Conservation (phyloP, 1,140 invertebrate genomes). For the Hirudo medicinalis region DNA sequence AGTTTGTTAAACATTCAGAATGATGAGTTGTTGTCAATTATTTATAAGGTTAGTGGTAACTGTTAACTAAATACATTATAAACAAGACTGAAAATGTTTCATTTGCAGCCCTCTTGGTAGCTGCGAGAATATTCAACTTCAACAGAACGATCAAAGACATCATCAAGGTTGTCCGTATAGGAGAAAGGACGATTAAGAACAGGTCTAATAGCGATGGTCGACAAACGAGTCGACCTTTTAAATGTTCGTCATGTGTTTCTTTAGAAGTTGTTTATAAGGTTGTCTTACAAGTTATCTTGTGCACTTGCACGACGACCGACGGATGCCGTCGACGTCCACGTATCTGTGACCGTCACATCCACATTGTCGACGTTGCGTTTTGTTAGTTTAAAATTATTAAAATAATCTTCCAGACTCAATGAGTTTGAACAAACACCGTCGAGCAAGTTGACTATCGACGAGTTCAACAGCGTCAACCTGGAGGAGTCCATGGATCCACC, state of each 20-base stretch:
- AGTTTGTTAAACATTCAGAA: no score
- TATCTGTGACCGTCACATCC: no score
- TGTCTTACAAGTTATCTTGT: no score
- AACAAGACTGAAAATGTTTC: constrained; percentile 20
- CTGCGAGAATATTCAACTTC: constrained; percentile 80
- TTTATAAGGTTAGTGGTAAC: no score
- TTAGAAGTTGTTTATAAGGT: no score
- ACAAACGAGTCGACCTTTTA: no score
- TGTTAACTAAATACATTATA: constrained; percentile 7
- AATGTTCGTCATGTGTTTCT: no score
- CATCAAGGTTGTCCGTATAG: constrained; percentile 87
- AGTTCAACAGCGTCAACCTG: constrained; percentile 91
- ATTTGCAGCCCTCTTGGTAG: constrained; percentile 71
- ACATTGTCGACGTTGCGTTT: background rate
- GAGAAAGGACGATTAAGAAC: constrained; percentile 81
- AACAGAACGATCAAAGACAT: constrained; percentile 73
- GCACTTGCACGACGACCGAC: no score
- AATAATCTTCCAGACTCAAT: constrained; percentile 49
- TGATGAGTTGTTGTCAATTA: no score
- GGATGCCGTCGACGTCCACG: no score
- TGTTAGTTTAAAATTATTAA: background rate
- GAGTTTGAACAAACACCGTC: constrained; percentile 94
- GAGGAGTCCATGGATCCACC: constrained; percentile 93
- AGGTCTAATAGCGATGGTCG: constrained; percentile 43
- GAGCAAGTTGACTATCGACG: constrained; percentile 73